A percentile compares a stretch with the other conserved stretches of the same genome.
These are phyloP conservation scores for Hoplodrina ambigua DNA, from an alignment of 2,888 invertebrate genomes.

Conservation along the genomic window DNA sequence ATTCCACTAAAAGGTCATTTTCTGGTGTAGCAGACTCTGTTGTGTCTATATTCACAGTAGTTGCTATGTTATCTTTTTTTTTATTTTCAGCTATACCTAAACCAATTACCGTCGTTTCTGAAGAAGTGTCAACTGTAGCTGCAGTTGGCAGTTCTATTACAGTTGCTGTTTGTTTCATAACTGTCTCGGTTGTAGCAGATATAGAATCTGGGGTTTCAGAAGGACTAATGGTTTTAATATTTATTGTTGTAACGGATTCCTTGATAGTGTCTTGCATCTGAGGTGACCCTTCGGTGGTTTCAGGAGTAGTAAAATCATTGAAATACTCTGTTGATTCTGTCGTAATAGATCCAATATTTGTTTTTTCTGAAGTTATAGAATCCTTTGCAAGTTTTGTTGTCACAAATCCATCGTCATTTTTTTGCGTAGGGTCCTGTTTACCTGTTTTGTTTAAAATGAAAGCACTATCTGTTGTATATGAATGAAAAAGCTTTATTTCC, in stretches of 20 bases:
- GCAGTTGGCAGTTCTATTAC: not conserved
- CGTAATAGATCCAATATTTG: slow-evolving; percentile 18
- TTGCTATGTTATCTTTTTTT: not conserved
- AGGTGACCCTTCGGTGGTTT: slow-evolving; percentile 1
- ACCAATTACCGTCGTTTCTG: not conserved
- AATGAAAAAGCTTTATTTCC: slow-evolving; percentile 1
- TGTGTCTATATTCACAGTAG: not conserved
- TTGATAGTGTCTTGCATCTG: not conserved
- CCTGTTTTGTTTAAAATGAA: not conserved
- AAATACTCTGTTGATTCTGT: slow-evolving; percentile 20
- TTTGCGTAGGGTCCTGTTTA: not conserved
- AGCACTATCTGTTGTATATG: slow-evolving; percentile 13
- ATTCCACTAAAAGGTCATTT: slow-evolving; percentile 7
- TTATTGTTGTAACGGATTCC: slow-evolving; percentile 7
- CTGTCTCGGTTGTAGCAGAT: slow-evolving; percentile 22
- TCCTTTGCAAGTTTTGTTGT: slow-evolving; percentile 13
- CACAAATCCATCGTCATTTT: slow-evolving; percentile 2
- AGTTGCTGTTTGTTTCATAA: slow-evolving; percentile 17
- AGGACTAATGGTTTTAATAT: not conserved
- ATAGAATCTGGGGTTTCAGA: not conserved
- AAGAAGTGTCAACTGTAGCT: not conserved
- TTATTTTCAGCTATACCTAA: slow-evolving; percentile 9
- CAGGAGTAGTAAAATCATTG: slow-evolving; percentile 14
- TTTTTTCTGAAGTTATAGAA: slow-evolving; percentile 9
- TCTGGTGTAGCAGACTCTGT: slow-evolving; percentile 11